phyloP scores from a whole-genome alignment of 2,888 invertebrate species.

The Volucella inanis region DNA sequence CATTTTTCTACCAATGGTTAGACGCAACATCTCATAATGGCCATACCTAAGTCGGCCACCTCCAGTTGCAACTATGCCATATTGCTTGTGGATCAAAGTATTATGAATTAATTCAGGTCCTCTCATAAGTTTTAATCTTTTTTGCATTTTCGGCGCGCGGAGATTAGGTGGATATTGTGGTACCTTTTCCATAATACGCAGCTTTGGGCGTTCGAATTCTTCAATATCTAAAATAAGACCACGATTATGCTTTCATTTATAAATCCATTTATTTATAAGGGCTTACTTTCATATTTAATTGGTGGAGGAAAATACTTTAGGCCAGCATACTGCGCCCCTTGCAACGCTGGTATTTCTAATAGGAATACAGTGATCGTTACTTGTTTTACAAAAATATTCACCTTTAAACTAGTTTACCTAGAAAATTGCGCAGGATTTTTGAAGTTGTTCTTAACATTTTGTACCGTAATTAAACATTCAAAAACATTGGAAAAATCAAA shows the following conservation, averaged over 20 bases:
- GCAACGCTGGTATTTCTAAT: slow-evolving; percentile 34
- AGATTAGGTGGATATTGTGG: slow-evolving; percentile 87
- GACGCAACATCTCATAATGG: slow-evolving; percentile 95
- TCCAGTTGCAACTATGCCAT: slow-evolving; percentile 92
- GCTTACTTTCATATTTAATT: slow-evolving; percentile 87
- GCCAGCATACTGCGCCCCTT: slow-evolving; percentile 83
- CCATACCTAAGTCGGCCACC: slow-evolving; percentile 92
- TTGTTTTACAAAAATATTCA: neutral
- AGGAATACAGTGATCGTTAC: neutral
- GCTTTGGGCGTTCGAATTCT: slow-evolving; percentile 88
- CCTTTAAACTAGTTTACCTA: slow-evolving; percentile 25
- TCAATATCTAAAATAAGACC: slow-evolving; percentile 85
- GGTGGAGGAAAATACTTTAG: slow-evolving; percentile 89
- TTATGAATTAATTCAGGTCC: slow-evolving; percentile 96
- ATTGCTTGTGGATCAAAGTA: slow-evolving; percentile 93
- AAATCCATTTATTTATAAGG: neutral
- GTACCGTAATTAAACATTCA: neutral
- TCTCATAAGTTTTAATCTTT: slow-evolving; percentile 91
- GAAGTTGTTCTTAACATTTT: slow-evolving; percentile 49
- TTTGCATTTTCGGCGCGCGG: slow-evolving; percentile 93
- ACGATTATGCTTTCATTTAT: slow-evolving; percentile 2
- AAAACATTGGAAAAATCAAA: slow-evolving; percentile 28
- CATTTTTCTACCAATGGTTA: slow-evolving; percentile 89
- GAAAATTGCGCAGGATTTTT: slow-evolving; percentile 31
- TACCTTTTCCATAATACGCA: slow-evolving; percentile 88